phyloP scores from a whole-genome alignment of 2,113 vertebrate species.

The Clarias batrachus region DNA sequence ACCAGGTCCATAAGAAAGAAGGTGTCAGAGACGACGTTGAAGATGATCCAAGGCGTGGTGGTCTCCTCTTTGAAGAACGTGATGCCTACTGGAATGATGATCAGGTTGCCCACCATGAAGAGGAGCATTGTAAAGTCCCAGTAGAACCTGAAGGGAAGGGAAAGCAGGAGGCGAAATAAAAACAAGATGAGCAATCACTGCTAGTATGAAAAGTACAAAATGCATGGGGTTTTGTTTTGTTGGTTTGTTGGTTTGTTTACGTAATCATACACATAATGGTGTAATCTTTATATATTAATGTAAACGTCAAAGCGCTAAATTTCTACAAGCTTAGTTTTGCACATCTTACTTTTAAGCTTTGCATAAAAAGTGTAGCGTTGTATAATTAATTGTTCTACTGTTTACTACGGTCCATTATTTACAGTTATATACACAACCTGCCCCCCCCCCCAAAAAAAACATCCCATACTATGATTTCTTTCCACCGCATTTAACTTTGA shows the following conservation, averaged over 20 bases:
- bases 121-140: slow-evolving; percentile 99
- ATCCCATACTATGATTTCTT: too few species aligned
- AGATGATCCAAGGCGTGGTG: slow-evolving; percentile 95
- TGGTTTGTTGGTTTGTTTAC: not conserved
- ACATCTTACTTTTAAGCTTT: not conserved
- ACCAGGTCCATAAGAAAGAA: slow-evolving; percentile 98
- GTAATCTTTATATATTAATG: not conserved
- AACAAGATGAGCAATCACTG: not conserved
- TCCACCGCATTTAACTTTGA: too few species aligned
- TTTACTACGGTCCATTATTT: not conserved
- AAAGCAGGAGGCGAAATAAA: not conserved
- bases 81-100: slow-evolving; percentile 98
- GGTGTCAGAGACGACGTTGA: slow-evolving; percentile 96
- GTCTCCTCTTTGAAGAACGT: slow-evolving; percentile 99
- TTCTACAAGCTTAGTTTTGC: not conserved
- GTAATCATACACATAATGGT: not conserved
- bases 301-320: not conserved
- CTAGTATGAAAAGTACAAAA: not conserved
- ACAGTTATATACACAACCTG: too few species aligned
- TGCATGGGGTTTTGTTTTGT: too few species aligned
- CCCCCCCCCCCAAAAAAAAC: too few species aligned
- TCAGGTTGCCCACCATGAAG: slow-evolving; percentile 98
- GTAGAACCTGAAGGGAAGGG: slow-evolving; percentile 83
- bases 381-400: not conserved
- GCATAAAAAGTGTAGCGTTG: not conserved